phyloP scores from a whole-genome alignment of 2,797 vertebrate species.

The Okamejei kenojei region DNA sequence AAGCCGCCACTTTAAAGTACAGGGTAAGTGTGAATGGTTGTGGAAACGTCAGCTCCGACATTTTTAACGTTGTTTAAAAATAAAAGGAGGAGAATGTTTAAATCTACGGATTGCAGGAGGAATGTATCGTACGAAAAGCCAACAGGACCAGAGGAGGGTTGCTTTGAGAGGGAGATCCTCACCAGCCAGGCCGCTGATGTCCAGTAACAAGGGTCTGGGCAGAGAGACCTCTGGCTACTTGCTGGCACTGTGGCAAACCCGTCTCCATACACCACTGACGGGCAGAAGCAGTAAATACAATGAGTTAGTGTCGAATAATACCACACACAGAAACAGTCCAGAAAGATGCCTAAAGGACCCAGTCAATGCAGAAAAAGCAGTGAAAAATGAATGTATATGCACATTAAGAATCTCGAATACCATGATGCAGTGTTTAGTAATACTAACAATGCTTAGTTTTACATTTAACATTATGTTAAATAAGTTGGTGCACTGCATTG shows the following conservation, averaged over 20 bases:
- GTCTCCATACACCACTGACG: background rate
- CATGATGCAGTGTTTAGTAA: constrained; percentile 14
- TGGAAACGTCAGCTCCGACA: background rate
- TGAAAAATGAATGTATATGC: background rate
- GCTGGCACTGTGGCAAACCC: background rate
- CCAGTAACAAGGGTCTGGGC: background rate
- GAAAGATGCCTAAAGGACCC: background rate
- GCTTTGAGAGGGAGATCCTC: background rate
- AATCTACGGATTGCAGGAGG: background rate
- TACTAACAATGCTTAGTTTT: background rate
- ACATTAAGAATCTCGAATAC: background rate
- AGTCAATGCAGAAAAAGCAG: background rate
- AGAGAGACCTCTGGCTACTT: background rate
- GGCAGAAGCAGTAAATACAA: constrained; percentile 22
- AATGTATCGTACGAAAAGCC: background rate
- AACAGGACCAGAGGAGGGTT: background rate
- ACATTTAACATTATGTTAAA: background rate
- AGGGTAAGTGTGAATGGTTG: background rate
- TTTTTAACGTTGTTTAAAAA: background rate
- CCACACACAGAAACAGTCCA: constrained; percentile 3
- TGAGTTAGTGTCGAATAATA: background rate
- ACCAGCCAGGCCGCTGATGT: background rate
- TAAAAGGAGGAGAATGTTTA: background rate
- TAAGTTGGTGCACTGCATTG: background rate
- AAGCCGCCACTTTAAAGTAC: background rate